Base-by-base conservation (phyloP, 2,113 vertebrate species). In the Pimephales promelas region DNA sequence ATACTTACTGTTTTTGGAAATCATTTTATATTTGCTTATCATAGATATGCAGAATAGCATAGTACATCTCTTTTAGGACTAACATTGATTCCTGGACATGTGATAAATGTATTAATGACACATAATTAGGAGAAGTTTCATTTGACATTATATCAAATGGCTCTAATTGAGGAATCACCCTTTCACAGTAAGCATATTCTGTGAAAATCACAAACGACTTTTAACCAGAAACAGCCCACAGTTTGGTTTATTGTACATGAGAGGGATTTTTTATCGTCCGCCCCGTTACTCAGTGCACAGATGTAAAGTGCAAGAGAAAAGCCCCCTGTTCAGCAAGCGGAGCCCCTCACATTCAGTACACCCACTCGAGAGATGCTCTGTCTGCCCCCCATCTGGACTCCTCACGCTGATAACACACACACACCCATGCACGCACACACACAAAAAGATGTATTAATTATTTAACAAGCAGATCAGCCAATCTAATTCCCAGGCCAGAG, bases 151-250 rank as follows among this genome's bases (percentile, higher is more conserved):
- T 45, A 71, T 72, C n/a, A 16, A n/a, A 2, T 43, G 20, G 34
- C 10, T 22, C 66, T 43, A 71, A 24, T 40, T 24, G n/a, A 72
- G 70, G 68, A 72, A 72, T 72, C 70, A 72, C 70, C 70, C n/a
- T 72, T 6, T 72, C 14, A 47, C 16, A 52, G 20, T 49, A 45
- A 5, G 8, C 9, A 31, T 57, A 83, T 83, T 83, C 73, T 5
- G 22, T 1, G 18, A 74, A 77, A 47, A 43, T 83, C 34, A 24
- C 28, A 61, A 45, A 59, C 71, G 68, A 43, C 59, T 45, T n/a
- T 73, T 70, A 84, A 78, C 77, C 83, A 84, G 62, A 70, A 70
- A 79, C 76, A 79, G 49, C 83, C 83, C 36, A 57, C 75, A 45
- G 64, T 10, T 40, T 34, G 61, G 62, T 81, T 81, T 81, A 81